phyloP scores from a whole-genome alignment of 2,888 invertebrate species.

The Pardosa pseudoannulata region DNA sequence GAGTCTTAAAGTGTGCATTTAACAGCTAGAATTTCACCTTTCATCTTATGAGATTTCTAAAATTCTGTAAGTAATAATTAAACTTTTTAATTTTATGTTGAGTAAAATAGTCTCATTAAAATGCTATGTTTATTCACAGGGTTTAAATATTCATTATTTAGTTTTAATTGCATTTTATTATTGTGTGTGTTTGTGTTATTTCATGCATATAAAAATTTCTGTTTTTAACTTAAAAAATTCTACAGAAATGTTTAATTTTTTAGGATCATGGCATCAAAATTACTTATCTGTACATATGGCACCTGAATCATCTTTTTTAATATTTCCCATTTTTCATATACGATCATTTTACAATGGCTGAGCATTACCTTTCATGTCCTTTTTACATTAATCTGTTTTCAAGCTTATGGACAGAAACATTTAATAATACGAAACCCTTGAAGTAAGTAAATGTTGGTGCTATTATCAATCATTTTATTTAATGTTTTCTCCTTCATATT shows the following conservation, averaged over 20 bases:
- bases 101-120: no score
- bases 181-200: no score
- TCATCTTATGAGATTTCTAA: background rate
- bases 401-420: constrained; percentile 26
- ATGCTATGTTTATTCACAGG: no score
- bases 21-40: background rate
- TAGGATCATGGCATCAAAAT: constrained; percentile 38
- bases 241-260: no score
- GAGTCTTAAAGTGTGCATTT: background rate
- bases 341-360: constrained; percentile 32
- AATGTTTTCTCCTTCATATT: no score
- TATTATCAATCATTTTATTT: no score
- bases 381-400: constrained; percentile 24
- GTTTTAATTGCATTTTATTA: no score
- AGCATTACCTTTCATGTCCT: constrained; percentile 18
- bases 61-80: background rate
- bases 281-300: constrained; percentile 41
- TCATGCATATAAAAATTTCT: no score
- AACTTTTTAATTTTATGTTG: no score
- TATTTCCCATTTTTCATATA: background rate
- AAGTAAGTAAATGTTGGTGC: constrained; percentile 32
- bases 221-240: no score
- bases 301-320: constrained; percentile 43
- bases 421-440: constrained; percentile 33
- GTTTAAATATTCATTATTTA: no score